Evolutionary conservation across 2,113 vertebrate species (phyloP).

Genomic region (Phrynosoma platyrhinos): DNA sequence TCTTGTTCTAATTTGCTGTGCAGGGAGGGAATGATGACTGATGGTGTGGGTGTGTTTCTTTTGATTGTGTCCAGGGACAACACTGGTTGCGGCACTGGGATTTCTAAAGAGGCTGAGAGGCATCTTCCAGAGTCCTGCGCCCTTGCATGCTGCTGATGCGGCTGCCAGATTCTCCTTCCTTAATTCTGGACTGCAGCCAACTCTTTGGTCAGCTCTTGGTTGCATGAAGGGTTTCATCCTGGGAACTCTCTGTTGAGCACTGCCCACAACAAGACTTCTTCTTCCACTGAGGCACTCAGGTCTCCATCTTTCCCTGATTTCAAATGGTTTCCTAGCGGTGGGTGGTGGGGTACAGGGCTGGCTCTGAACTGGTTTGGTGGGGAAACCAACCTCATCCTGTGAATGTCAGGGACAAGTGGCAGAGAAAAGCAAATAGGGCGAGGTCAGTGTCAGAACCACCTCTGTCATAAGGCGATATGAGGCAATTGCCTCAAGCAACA

Average conservation of each 20-base stretch:
- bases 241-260: neutral
- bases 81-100: too few species aligned
- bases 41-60: neutral
- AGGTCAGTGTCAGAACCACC: too few species aligned
- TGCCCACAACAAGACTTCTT: neutral
- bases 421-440: too few species aligned
- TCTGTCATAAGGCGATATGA: too few species aligned
- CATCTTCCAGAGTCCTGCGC: neutral
- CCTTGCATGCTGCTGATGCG: neutral
- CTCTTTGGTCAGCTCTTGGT: neutral
- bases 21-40: too few species aligned
- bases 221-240: neutral
- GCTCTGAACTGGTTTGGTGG: too few species aligned
- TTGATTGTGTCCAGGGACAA: neutral
- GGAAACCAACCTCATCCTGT: neutral
- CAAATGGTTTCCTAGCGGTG: neutral
- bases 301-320: neutral
- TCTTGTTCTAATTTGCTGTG: neutral
- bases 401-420: neutral
- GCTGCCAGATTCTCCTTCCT: neutral
- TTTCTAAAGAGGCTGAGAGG: neutral
- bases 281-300: neutral
- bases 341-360: too few species aligned
- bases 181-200: neutral
- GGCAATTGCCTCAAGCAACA: too few species aligned